Conservation (phyloP, 37 sponge, comb jelly and placozoan species). For the Cliona cf. orientalis region DNA sequence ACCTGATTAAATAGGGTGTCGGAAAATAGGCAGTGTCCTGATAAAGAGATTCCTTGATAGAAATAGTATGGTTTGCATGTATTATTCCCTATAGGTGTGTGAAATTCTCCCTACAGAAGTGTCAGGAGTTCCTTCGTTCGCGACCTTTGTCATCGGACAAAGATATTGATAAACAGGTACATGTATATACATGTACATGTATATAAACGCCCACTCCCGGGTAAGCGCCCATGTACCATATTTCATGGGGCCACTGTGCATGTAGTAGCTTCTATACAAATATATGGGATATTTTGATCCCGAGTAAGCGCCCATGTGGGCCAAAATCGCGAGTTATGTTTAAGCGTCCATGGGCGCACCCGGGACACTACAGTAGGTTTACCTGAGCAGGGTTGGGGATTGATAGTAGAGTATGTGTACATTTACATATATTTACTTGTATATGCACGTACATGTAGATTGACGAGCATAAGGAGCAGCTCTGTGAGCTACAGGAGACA, state of each 20-base stretch:
- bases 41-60: background rate
- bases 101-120: conserved; percentile 52
- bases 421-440: background rate
- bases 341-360: too few relatives aligned
- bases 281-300: too few relatives aligned
- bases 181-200: too few relatives aligned
- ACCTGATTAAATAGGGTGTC: background rate
- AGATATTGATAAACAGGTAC: conserved; percentile 47
- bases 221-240: too few relatives aligned
- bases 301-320: too few relatives aligned
- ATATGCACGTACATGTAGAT: background rate
- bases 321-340: too few relatives aligned
- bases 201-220: too few relatives aligned
- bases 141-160: conserved; percentile 17
- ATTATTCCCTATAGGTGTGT: conserved; percentile 51
- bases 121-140: conserved; percentile 45
- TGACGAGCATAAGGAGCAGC: background rate
- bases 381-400: too few relatives aligned
- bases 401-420: background rate
- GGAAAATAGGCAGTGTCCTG: background rate
- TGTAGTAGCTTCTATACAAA: background rate
- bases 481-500: background rate
- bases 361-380: too few relatives aligned
- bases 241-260: too few relatives aligned
- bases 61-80: background rate